Percentiles rank a stretch among this genome's conserved stretches.
These are phyloP conservation scores for Tetraodon nigroviridis DNA, from an alignment of 2,113 vertebrate species.

Conservation along the genomic window DNA sequence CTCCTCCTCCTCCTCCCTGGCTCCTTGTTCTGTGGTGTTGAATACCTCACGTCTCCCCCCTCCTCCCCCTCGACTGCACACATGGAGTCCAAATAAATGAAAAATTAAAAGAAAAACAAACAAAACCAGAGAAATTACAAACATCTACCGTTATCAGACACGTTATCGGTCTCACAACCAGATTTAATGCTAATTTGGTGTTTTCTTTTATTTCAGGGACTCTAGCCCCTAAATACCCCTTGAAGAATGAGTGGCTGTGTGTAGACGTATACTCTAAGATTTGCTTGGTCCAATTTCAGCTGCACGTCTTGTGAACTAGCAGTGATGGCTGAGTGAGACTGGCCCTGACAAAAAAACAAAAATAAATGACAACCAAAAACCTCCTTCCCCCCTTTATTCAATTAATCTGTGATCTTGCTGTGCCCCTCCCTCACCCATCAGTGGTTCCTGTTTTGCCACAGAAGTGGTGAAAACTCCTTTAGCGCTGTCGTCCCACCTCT, in stretches of 20 bases:
- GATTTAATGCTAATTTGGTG: slow-evolving; percentile 39
- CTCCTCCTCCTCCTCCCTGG: slow-evolving; percentile 70
- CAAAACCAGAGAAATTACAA: slow-evolving; percentile 51
- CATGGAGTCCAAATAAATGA: slow-evolving; percentile 57
- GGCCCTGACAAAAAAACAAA: slow-evolving; percentile 24
- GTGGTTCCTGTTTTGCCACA: slow-evolving; percentile 58
- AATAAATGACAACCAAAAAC: slow-evolving; percentile 30
- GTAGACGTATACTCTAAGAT: slow-evolving; percentile 33
- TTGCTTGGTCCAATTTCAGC: slow-evolving; percentile 64
- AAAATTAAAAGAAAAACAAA: neutral
- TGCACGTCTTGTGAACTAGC: slow-evolving; percentile 66
- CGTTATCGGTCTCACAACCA: slow-evolving; percentile 23
- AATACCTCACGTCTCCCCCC: slow-evolving; percentile 55
- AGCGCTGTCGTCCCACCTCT: slow-evolving; percentile 53
- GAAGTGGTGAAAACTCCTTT: slow-evolving; percentile 61
- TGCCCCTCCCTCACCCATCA: slow-evolving; percentile 73
- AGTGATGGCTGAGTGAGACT: slow-evolving; percentile 74
- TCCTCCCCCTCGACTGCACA: slow-evolving; percentile 57
- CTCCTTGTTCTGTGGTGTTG: slow-evolving; percentile 74
- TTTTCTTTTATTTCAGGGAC: slow-evolving; percentile 51
- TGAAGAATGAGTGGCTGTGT: slow-evolving; percentile 45
- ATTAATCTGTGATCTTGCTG: slow-evolving; percentile 43
- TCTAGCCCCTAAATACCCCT: slow-evolving; percentile 28
- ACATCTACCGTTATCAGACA: slow-evolving; percentile 32
- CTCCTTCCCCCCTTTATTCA: slow-evolving; percentile 25